A percentile compares a stretch with the other conserved stretches of the same genome.
phyloP scores from a whole-genome alignment of 2,888 invertebrate species.

The Adelphocoris suturalis region DNA sequence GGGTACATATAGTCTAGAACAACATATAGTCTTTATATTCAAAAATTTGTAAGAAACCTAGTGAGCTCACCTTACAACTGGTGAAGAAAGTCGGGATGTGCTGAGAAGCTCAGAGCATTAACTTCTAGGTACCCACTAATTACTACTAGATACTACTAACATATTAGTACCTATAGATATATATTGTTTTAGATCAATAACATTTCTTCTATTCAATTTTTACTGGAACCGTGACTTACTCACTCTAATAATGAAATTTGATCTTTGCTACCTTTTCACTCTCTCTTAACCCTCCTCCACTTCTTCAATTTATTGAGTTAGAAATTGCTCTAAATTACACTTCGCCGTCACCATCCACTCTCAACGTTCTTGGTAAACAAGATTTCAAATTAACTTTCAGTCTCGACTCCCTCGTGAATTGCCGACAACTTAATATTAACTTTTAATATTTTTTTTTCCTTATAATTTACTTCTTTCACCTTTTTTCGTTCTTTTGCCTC shows the following conservation, averaged over 20 bases:
- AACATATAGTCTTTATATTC: no score
- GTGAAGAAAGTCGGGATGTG: no score
- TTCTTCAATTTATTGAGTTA: constrained; percentile 25
- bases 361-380: constrained; percentile 42
- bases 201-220: no score
- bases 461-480: background rate
- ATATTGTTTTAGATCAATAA: no score
- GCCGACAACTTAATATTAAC: constrained; percentile 47
- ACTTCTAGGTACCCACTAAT: no score
- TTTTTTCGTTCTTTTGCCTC: no score
- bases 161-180: no score
- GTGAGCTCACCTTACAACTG: no score
- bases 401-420: constrained; percentile 31
- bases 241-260: constrained; percentile 34
- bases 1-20: no score
- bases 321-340: constrained; percentile 56
- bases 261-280: constrained; percentile 20
- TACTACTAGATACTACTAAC: no score
- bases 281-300: background rate
- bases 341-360: constrained; percentile 3
- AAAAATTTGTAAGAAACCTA: no score
- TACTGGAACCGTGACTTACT: background rate
- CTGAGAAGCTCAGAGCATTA: no score
- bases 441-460: constrained; percentile 57
- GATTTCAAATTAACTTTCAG: constrained; percentile 58